Evolutionary conservation across 1,140 invertebrate genomes (phyloP), one percentile per base, ranked within the genome.

Genomic region (Polypedilum vanderplanki): DNA sequence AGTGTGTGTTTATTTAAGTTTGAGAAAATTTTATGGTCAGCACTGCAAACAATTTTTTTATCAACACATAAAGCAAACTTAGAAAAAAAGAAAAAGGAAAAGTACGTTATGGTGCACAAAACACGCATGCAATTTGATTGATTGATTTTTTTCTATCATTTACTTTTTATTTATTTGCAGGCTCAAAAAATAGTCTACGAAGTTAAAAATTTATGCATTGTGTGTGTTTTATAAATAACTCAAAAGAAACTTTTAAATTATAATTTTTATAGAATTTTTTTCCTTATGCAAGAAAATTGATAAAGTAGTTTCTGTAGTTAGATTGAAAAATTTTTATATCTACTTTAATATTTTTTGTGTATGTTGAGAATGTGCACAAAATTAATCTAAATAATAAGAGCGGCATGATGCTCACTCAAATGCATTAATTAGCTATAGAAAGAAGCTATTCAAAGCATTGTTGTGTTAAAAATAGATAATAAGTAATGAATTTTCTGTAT

Each of bases 151-250:
- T 70, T 22, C 20, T 70, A 70, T 70, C 17, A 20, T 70, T 70
- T 70, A 18, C 17, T 70, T 70, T 70, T 22, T 10, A 3, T 70
- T 70, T 70, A 7, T 70, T 70, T 70, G 18, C 65, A 70, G 65
- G 65, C 65, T 70, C 65, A 70, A 70, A 33, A 33, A 33, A 70
- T 22, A 70, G 17, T 70, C 65, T 70, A 70, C 65, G 18, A 70
- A 70, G 65, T 70, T 70, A 70, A 70, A 57, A 57, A n/a, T 57
- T 57, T 57, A n/a, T 57, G 46, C 46, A 57, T 57, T 57, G 46
- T n/a, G n/a, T 15, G 15, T n/a, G 15, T 20, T 70, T 20, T 20
- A 20, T 18, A 18, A 12, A 5, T 70, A 18, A 20, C 65, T 20
- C 17, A 70, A 20, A 20, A 20, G 15, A 70, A 18, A 20, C 10